Percentiles rank a stretch among this genome's conserved stretches.
Evolutionary conservation across 2,888 invertebrate genomes (phyloP).

Genomic region (Perizoma flavofasciatum): DNA sequence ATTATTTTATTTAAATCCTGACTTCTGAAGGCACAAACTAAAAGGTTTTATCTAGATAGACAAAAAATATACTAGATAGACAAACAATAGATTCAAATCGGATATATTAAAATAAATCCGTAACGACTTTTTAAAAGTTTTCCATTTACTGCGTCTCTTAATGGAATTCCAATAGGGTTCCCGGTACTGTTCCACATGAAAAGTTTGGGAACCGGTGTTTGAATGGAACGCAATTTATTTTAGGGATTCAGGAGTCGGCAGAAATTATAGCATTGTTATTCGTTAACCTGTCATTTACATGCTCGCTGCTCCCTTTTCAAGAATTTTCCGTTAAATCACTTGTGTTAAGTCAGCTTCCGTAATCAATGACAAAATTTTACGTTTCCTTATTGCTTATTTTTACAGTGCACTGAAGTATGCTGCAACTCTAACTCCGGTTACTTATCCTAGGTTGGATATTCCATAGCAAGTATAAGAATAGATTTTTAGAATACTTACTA

Average conservation of each 20-base stretch:
- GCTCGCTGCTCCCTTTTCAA: slow-evolving; percentile 14
- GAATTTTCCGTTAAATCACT: slow-evolving; percentile 29
- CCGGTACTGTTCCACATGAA: slow-evolving; percentile 23
- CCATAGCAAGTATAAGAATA: too few species aligned
- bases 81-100: not conserved
- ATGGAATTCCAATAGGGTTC: slow-evolving; percentile 27
- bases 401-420: too few species aligned
- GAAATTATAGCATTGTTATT: slow-evolving; percentile 32
- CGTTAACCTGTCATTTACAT: slow-evolving; percentile 28
- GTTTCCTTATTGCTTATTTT: too few species aligned
- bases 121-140: slow-evolving; percentile 12
- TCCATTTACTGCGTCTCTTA: slow-evolving; percentile 14
- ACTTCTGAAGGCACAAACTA: too few species aligned
- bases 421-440: too few species aligned
- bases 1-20: too few species aligned
- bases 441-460: too few species aligned
- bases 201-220: slow-evolving; percentile 23
- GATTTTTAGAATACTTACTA: too few species aligned
- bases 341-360: slow-evolving; percentile 22
- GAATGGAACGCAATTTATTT: slow-evolving; percentile 25
- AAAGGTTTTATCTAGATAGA: too few species aligned
- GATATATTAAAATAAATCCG: not conserved
- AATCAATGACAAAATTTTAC: not conserved
- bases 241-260: slow-evolving; percentile 14
- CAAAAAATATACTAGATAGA: too few species aligned